Base-by-base conservation (phyloP, 2,113 vertebrate genomes). In the Nibea albiflora region DNA sequence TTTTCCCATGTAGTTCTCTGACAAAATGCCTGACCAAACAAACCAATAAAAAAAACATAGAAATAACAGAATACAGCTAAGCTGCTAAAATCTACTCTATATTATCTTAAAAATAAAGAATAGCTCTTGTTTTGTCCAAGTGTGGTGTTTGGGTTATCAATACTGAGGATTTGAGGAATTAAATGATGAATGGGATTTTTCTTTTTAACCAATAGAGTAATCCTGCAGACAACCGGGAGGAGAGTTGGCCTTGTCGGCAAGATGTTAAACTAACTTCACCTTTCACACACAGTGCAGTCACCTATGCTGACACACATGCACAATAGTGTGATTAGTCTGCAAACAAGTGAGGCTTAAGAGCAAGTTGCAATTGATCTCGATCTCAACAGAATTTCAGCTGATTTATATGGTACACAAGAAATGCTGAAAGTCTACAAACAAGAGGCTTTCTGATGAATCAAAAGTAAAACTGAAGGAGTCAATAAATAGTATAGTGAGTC, bases 371-470 rank as follows among this genome's bases (percentile, higher is more conserved):
- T 46, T 73, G 11, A 39, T 73, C 28, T 14, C 9, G 35, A 63
- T 63, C 22, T 57, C n/a, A 61, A 61, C 26, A 15, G 57, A 54
- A 31, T 56, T 52, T 61, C 11, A 31, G 66, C 19, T 61, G 53
- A 81, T 14, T 80, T 50, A 80, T 66, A 7, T 42, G 19, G 53
- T 66, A 42, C 24, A 77, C 19, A 52, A 46, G 69, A 77, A 73
- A 24, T 65, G 15, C 56, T 42, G 2, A 47, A 53, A 24, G 47
- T 68, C 19, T n/a, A 28, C n/a, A 39, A n/a, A 5, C 2, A 31
- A n/a, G 6, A 44, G 17, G 8, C 5, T 50, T 60, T 73, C n/a
- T 28, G 15, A 46, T n/a, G 20, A 73, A n/a, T 54, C 19, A 44
- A 31, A 84, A 56, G 14, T 12, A 44, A 74, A 46, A 69, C 24